These are phyloP conservation scores for Eulemur coronatus DNA, from an alignment of 2,797 vertebrate species.

Conservation along the genomic window DNA sequence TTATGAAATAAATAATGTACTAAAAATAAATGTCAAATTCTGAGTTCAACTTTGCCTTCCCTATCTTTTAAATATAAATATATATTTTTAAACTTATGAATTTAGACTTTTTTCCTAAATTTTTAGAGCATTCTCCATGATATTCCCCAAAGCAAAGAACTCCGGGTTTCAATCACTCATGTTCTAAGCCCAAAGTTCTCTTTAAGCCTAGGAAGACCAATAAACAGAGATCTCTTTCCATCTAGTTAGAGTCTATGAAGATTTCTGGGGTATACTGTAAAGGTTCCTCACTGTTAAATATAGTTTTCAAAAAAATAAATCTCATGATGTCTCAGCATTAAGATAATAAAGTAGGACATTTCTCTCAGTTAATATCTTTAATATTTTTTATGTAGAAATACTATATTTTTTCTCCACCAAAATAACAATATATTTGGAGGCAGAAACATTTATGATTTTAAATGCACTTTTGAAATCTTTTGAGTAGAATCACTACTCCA, in stretches of 20 bases:
- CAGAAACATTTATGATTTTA: constrained; percentile 45
- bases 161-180: not conserved
- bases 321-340: constrained; percentile 52
- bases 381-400: constrained; percentile 52
- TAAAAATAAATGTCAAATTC: constrained; percentile 79
- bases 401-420: constrained; percentile 38
- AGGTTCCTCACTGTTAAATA: constrained; percentile 47
- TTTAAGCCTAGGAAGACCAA: not conserved
- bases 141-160: not conserved
- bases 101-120: constrained; percentile 26
- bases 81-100: constrained; percentile 66
- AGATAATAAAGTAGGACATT: constrained; percentile 66
- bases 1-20: constrained; percentile 86
- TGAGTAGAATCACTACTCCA: constrained; percentile 67
- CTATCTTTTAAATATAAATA: constrained; percentile 81
- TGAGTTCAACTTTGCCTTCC: constrained; percentile 73
- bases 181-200: constrained; percentile 33
- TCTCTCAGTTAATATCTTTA: constrained; percentile 56
- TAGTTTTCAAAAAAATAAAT: constrained; percentile 70
- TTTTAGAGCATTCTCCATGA: constrained; percentile 35
- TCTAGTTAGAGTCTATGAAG: constrained; percentile 59
- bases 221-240: constrained; percentile 41
- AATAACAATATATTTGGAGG: constrained; percentile 54
- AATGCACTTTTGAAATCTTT: constrained; percentile 66
- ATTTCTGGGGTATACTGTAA: constrained; percentile 63